Base-by-base conservation (phyloP, 2,113 vertebrate genomes). In the Stigmatopora nigra region DNA sequence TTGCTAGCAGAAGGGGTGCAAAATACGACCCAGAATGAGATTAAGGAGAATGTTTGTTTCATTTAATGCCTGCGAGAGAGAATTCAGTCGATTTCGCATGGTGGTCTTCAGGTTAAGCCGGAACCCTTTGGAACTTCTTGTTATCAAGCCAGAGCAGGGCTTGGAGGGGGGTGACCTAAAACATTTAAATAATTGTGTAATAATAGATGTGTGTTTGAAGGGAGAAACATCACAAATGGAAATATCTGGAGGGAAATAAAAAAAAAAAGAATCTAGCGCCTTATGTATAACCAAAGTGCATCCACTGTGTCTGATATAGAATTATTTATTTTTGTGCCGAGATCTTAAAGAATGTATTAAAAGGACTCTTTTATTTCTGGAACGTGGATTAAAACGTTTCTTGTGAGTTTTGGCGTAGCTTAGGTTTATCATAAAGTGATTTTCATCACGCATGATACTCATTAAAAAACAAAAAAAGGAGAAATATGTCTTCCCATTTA, bases 201-300 rank as follows among this genome's bases (percentile, higher is more conserved):
- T 61, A 45, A 31, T 46, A 45, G 38, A 45, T 14, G 22, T 31
- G 22, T 7, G 53, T 31, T 55, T 53, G n/a, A 16, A 56, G 53
- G 25, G 53, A 55, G 53, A 8, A 41, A 61, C 59, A 45, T 61
- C n/a, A 8, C 4, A 46, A 45, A 61, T 7, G 2, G 31, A 35
- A 41, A 16, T 58, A 16, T 19, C 35, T 13, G 45, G 13, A 12
- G 4, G 9, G 9, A 41, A 41, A 41, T 8, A 41, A 41, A 41
- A 41, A 22, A 61, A 31, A 56, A 41, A 19, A 61, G 25, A 45
- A 61, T 46, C 19, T 41, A 61, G 41, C 59, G 59, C 59, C 59
- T 61, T 45, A 46, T 35, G 76, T 82, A 78, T 75, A 81, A 86
- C 82, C 78, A 84, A 84, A 87, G 78, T 80, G 64, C 75, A 79